phyloP scores from a whole-genome alignment of 2,797 vertebrate genomes.

The Nyctibius grandis region DNA sequence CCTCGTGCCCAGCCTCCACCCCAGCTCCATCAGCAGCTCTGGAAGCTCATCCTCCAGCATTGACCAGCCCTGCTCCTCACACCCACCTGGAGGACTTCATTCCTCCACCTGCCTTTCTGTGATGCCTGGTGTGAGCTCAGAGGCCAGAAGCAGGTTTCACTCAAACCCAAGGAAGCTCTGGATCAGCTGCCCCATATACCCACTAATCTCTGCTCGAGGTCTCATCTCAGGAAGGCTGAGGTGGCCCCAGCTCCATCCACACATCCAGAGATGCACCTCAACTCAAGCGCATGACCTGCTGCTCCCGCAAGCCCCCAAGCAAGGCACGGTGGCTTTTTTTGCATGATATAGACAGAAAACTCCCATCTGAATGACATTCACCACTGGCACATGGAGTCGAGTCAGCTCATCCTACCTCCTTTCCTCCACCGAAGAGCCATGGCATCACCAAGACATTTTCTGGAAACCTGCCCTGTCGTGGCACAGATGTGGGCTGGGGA shows the following conservation, averaged over 20 bases:
- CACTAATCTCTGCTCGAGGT: neutral
- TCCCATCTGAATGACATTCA: neutral
- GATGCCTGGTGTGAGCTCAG: neutral
- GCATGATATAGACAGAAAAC: neutral
- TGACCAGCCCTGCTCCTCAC: neutral
- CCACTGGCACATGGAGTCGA: neutral
- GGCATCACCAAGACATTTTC: neutral
- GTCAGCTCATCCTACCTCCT: neutral
- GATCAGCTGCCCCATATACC: neutral
- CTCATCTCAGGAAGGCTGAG: neutral
- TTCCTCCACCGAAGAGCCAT: rapidly evolving
- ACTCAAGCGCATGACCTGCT: neutral
- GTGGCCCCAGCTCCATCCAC: neutral
- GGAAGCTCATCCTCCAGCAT: neutral
- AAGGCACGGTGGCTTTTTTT: neutral
- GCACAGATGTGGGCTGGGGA: neutral
- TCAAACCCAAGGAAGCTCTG: neutral
- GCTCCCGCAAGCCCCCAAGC: neutral
- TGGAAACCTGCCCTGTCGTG: too few species aligned
- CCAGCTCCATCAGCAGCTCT: neutral
- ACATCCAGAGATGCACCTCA: neutral
- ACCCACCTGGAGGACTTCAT: neutral
- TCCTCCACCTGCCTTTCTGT: neutral
- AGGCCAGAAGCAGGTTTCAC: neutral
- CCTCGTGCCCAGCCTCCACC: neutral